Conservation (phyloP, 1,140 invertebrate genomes). For the Zaprionus africanus region DNA sequence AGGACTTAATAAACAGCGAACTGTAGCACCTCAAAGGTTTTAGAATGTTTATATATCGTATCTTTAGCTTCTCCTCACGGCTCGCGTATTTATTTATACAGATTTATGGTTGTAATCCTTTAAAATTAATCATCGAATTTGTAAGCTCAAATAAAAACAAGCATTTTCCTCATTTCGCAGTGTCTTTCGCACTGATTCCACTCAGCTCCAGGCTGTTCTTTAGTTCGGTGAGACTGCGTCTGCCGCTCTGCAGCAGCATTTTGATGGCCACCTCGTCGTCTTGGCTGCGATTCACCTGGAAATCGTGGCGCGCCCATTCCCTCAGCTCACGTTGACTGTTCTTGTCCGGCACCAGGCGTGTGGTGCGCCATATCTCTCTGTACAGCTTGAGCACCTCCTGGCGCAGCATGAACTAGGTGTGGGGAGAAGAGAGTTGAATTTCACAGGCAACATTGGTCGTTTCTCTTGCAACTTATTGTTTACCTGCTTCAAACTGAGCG, state of each 20-base stretch:
- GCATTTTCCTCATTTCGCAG: constrained; percentile 36
- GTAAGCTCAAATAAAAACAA: constrained; percentile 71
- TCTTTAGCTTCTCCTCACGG: constrained; percentile 51
- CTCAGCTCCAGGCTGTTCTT: constrained; percentile 87
- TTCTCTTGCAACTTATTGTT: constrained; percentile 52
- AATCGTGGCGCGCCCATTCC: constrained; percentile 90
- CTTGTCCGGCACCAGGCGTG: constrained; percentile 88
- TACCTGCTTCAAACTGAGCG: constrained; percentile 86
- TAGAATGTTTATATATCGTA: constrained; percentile 51
- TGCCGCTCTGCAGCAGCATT: constrained; percentile 89
- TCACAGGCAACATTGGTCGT: background rate
- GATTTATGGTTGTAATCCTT: constrained; percentile 33
- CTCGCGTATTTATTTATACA: constrained; percentile 60
- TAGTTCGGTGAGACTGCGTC: constrained; percentile 88
- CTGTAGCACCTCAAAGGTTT: constrained; percentile 75
- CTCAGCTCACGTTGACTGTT: constrained; percentile 87
- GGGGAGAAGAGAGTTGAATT: background rate
- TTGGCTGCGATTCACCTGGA: constrained; percentile 88
- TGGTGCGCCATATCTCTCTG: constrained; percentile 88
- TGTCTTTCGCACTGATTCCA: constrained; percentile 44
- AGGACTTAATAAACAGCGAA: constrained; percentile 57
- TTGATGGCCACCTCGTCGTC: constrained; percentile 89
- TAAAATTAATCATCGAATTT: constrained; percentile 37
- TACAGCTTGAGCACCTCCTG: constrained; percentile 92
- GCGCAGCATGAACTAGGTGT: constrained; percentile 89